These are phyloP conservation scores for Scaptodrosophila lebanonensis DNA, from an alignment of 1,140 invertebrate species.

Conservation along the genomic window DNA sequence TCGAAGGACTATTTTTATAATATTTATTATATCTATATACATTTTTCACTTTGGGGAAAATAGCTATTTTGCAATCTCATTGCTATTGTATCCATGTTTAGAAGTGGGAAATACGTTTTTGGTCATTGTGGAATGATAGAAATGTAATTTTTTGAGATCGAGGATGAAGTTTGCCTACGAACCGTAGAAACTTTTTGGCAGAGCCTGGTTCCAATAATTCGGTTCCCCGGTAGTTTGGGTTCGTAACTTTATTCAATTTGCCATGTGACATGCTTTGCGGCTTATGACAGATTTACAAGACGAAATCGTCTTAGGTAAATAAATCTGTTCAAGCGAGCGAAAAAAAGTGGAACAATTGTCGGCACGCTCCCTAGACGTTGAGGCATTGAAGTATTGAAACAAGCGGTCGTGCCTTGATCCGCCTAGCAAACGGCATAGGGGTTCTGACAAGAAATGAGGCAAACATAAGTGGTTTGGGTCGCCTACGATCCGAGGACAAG, in stretches of 20 bases:
- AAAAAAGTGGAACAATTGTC: slow-evolving; percentile 48
- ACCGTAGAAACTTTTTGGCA: no score
- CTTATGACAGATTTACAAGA: slow-evolving; percentile 62
- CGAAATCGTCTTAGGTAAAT: slow-evolving; percentile 55
- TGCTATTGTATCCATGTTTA: no score
- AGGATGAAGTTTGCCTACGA: no score
- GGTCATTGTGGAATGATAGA: no score
- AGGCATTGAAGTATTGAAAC: slow-evolving; percentile 3
- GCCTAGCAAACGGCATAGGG: slow-evolving; percentile 23
- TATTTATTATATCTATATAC: no score
- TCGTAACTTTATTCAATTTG: slow-evolving; percentile 63
- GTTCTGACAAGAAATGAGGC: slow-evolving; percentile 22
- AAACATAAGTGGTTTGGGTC: slow-evolving; percentile 61
- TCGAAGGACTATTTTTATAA: no score
- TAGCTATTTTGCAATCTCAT: no score
- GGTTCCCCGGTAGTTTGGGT: no score
- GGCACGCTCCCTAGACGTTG: slow-evolving; percentile 25
- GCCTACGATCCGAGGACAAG: slow-evolving; percentile 18
- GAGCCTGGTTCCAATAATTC: no score
- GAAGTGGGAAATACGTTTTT: no score
- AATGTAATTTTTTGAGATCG: no score
- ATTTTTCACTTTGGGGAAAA: no score
- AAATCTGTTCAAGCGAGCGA: slow-evolving; percentile 50
- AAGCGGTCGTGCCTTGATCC: slow-evolving; percentile 42
- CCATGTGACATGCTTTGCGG: slow-evolving; percentile 66